These are phyloP conservation scores for Lanius collurio DNA, from an alignment of 2,113 vertebrate species.

Conservation along the genomic window DNA sequence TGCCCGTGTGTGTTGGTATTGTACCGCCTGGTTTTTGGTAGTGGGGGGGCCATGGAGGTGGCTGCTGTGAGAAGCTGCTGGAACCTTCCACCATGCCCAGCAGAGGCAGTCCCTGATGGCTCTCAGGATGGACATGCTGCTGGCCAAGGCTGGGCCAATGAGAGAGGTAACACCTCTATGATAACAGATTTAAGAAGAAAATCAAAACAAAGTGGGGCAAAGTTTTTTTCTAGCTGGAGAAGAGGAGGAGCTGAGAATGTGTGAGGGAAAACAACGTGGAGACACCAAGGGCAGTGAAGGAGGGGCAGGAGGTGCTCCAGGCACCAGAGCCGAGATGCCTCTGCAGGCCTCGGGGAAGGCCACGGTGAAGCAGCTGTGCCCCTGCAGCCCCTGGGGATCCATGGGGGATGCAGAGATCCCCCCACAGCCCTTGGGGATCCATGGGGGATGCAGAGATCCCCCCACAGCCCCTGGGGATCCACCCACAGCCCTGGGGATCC, in stretches of 20 bases:
- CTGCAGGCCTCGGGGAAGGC: neutral
- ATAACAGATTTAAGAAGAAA: neutral
- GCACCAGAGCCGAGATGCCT: accelerated
- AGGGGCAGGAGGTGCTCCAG: neutral
- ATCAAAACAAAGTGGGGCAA: neutral
- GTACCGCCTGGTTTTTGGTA: neutral
- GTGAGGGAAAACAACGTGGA: neutral
- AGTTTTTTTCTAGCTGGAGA: neutral
- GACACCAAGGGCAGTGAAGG: neutral
- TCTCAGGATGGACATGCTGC: neutral
- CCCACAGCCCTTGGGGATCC: no score
- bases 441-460: no score
- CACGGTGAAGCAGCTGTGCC: neutral
- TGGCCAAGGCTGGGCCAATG: neutral
- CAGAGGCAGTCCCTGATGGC: no score
- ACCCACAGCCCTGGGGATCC: no score
- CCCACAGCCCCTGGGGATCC: no score
- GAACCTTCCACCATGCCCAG: neutral
- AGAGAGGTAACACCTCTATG: neutral
- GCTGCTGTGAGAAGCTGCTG: neutral
- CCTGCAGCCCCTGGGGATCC: neutral
- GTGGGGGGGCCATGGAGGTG: neutral
- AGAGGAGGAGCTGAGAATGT: neutral
- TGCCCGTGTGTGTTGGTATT: neutral
- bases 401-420: no score